Evolutionary conservation across 1,140 invertebrate species (phyloP), one percentile per base, ranked within the genome.

Genomic region (Zaprionus ghesquierei): DNA sequence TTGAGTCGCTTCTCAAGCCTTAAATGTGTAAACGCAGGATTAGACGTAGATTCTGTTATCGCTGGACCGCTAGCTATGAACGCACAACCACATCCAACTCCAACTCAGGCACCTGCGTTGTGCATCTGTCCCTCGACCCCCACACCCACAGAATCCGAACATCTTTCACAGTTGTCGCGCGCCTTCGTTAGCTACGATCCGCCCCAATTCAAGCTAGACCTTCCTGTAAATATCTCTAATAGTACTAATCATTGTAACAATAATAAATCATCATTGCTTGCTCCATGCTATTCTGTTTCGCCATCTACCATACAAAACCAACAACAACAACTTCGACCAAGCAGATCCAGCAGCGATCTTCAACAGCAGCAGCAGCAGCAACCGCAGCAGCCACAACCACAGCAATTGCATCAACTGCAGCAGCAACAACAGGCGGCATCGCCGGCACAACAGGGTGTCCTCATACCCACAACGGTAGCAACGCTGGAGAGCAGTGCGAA

Each of bases 181-280:
- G 27, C 65, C 54, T 60, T 64, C 51, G 58, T 63, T 33, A 49
- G 27, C 33, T 51, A 63, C 60, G 69, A 72, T 60, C 69, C 63
- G 6, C 58, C 64, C 60, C 3, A 5, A 23, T 69, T 74, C 51
- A 38, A 63, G 66, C 55, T 89, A 85, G 84, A 84, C 66, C 87
- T 73, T 79, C 77, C 66, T 90, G 77, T 90, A 85, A 77, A 89
- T 90, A 85, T 81, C 38, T 81, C 69, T 89, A 81, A 81, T 90
- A 87, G 84, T 87, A 90, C 89, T 90, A 90, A 90, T 74, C 87
- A 87, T 84, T 79, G 87, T 87, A 81, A 90, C 75, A 82, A 89
- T 90, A 89, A 89, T 86, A 70, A 82, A 74, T 80, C 85, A 80
- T 89, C 89, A 90, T 86, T 90, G 89, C 89, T 90, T 90, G 89